Evolutionary conservation across 2,797 vertebrate species (phyloP).

Genomic region (Crax fasciolata): DNA sequence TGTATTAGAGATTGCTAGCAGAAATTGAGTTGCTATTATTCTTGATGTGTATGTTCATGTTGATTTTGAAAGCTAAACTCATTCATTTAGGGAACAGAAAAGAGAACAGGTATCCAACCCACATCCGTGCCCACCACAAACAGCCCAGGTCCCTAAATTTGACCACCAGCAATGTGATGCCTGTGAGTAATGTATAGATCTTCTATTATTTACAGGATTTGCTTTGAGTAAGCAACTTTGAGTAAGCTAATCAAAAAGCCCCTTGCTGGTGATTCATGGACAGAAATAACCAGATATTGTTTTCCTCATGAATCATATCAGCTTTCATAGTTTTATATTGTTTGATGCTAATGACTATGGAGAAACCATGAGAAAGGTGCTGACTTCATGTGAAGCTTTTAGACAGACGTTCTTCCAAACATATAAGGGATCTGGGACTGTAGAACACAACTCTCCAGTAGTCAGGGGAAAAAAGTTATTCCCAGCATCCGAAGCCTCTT

Average conservation of each 20-base stretch:
- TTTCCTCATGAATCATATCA: not conserved
- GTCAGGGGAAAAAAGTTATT: not conserved
- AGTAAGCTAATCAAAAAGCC: not conserved
- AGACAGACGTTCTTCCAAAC: not conserved
- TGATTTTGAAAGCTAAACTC: not conserved
- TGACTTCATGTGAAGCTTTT: not conserved
- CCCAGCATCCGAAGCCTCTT: not conserved
- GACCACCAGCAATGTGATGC: not conserved
- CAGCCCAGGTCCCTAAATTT: not conserved
- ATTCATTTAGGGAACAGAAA: not conserved
- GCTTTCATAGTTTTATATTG: not conserved
- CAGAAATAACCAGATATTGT: not conserved
- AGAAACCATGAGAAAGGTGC: not conserved
- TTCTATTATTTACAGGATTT: not conserved
- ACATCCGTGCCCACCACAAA: too few species aligned
- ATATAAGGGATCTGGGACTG: not conserved
- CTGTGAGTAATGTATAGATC: not conserved
- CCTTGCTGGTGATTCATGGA: not conserved
- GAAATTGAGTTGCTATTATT: not conserved
- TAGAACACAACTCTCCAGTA: not conserved
- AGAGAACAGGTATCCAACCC: not conserved
- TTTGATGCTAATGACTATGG: not conserved
- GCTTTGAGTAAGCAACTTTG: not conserved
- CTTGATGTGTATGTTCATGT: fast-evolving
- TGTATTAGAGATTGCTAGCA: not conserved